Evolutionary conservation across 2,113 vertebrate genomes (phyloP).

Genomic region (Oryzias javanicus): DNA sequence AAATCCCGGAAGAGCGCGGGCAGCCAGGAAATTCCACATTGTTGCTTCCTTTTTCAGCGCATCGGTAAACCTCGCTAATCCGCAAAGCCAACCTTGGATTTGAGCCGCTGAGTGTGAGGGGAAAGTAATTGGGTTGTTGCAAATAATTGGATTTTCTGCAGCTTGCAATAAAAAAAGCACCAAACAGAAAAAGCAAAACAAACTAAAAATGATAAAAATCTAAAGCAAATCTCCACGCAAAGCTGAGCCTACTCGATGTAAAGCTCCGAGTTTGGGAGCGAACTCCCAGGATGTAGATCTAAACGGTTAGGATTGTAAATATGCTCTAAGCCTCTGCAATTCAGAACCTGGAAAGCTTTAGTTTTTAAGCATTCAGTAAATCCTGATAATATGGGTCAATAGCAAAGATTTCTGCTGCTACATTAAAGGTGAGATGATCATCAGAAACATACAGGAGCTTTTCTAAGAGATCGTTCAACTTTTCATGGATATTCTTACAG

Average conservation of each 20-base stretch:
- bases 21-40: slow-evolving; percentile 69
- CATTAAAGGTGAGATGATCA: slow-evolving; percentile 11
- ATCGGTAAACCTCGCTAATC: slow-evolving; percentile 79
- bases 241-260: slow-evolving; percentile 45
- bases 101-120: slow-evolving; percentile 71
- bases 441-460: too few relatives aligned
- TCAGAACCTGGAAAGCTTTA: slow-evolving; percentile 51
- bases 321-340: slow-evolving; percentile 61
- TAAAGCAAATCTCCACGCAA: slow-evolving; percentile 61
- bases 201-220: too few relatives aligned
- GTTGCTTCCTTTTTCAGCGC: slow-evolving; percentile 72
- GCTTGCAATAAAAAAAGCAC: slow-evolving; percentile 58
- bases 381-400: slow-evolving; percentile 68
- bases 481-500: too few relatives aligned
- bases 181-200: slow-evolving; percentile 29
- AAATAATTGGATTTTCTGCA: slow-evolving; percentile 85
- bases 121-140: slow-evolving; percentile 81
- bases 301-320: slow-evolving; percentile 77
- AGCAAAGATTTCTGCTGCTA: slow-evolving; percentile 37
- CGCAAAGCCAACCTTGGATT: slow-evolving; percentile 80
- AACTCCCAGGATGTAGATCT: slow-evolving; percentile 57
- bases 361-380: slow-evolving; percentile 67
- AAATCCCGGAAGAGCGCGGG: slow-evolving; percentile 70
- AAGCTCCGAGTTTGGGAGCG: slow-evolving; percentile 49
- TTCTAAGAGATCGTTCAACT: too few relatives aligned